Percentiles rank a stretch among this genome's conserved stretches.
These are phyloP conservation scores for Folsomia manolachei DNA, from an alignment of 2,888 invertebrate genomes.

Conservation along the genomic window DNA sequence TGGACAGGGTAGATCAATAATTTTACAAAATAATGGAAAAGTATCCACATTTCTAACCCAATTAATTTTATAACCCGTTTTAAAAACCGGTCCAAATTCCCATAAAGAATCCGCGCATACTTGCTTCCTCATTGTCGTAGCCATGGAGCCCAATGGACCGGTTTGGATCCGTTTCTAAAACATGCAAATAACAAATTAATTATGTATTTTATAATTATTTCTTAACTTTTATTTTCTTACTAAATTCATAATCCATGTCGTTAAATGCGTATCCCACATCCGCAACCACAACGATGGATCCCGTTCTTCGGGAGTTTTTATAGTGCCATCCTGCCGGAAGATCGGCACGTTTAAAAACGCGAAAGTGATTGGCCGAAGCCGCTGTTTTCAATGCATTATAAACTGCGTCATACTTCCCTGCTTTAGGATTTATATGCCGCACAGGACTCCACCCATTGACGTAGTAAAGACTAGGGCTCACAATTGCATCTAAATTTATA, in stretches of 20 bases:
- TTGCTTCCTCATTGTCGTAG: too few species aligned
- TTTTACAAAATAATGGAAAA: too few species aligned
- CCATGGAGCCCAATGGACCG: too few species aligned
- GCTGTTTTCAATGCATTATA: constrained; percentile 56
- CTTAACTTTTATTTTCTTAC: constrained; percentile 54
- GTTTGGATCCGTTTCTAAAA: too few species aligned
- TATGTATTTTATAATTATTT: too few species aligned
- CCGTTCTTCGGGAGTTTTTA: constrained; percentile 61
- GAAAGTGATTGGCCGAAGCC: constrained; percentile 57
- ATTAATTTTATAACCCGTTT: too few species aligned
- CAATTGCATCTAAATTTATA: constrained; percentile 60
- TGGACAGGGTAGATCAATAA: too few species aligned
- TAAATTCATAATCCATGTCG: too few species aligned
- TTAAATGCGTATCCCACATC: constrained; percentile 64
- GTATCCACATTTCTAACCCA: too few species aligned
- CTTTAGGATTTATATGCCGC: constrained; percentile 62
- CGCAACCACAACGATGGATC: constrained; percentile 64
- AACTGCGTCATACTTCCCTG: constrained; percentile 57
- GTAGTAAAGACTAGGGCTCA: constrained; percentile 57
- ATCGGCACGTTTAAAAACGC: constrained; percentile 63
- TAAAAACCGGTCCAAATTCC: too few species aligned
- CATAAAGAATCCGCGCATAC: too few species aligned
- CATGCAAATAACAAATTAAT: too few species aligned
- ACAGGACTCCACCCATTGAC: constrained; percentile 61
- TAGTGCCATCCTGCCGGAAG: constrained; percentile 61